A percentile compares a stretch with the other conserved stretches of the same genome.
These are phyloP conservation scores for Acanthopagrus latus DNA, from an alignment of 2,797 vertebrate species.

Conservation along the genomic window DNA sequence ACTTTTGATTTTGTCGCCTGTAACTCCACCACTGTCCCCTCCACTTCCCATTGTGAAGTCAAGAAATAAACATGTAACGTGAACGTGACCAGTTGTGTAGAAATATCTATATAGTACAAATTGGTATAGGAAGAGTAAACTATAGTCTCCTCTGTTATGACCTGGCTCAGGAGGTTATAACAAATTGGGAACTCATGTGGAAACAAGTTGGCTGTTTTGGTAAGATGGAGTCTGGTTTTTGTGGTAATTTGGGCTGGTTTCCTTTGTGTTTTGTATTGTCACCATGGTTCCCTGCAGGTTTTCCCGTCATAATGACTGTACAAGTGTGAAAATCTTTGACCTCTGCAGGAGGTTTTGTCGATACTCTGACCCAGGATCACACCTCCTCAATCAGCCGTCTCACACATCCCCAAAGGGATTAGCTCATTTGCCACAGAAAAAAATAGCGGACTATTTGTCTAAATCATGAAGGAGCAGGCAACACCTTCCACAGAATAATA, in stretches of 20 bases:
- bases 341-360: slow-evolving; percentile 51
- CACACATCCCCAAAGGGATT: slow-evolving; percentile 39
- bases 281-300: neutral
- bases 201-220: too few species aligned
- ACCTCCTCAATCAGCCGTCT: slow-evolving; percentile 45
- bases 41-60: too few species aligned
- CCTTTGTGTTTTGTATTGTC: neutral
- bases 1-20: too few species aligned
- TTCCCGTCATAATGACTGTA: slow-evolving; percentile 18
- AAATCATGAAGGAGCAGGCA: slow-evolving; percentile 43
- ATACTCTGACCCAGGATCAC: slow-evolving; percentile 54
- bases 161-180: too few species aligned
- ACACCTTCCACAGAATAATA: slow-evolving; percentile 49
- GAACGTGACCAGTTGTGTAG: too few species aligned
- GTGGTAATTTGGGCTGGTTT: too few species aligned
- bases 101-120: too few species aligned
- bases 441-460: slow-evolving; percentile 30
- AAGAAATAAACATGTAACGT: too few species aligned
- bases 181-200: too few species aligned
- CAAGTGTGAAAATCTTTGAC: slow-evolving; percentile 51
- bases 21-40: too few species aligned
- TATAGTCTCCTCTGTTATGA: neutral
- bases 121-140: neutral
- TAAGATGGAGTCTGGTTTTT: too few species aligned
- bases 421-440: slow-evolving; percentile 50